phyloP scores from a whole-genome alignment of 2,113 vertebrate species.

The Atherinomorus stipes region DNA sequence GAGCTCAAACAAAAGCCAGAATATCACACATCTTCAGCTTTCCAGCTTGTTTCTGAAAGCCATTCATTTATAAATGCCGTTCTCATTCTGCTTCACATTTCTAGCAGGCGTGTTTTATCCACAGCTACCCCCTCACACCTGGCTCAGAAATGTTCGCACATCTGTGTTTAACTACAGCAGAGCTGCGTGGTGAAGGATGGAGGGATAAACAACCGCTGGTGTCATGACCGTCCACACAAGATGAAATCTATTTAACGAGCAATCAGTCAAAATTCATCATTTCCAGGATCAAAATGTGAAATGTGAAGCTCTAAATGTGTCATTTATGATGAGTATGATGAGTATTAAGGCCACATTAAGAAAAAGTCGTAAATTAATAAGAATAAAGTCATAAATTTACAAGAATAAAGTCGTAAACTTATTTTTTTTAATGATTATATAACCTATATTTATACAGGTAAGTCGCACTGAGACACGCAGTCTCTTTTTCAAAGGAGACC shows the following conservation, averaged over 20 bases:
- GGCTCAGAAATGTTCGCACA: slow-evolving; percentile 40
- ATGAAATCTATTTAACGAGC: slow-evolving; percentile 22
- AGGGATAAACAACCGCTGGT: slow-evolving; percentile 14
- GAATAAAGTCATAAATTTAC: too few relatives aligned
- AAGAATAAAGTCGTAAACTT: too few relatives aligned
- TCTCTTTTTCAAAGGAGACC: too few relatives aligned
- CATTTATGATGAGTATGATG: too few relatives aligned
- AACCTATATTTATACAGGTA: too few relatives aligned
- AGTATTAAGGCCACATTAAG: too few relatives aligned
- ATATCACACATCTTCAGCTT: background rate
- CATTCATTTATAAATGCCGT: background rate
- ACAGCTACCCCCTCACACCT: slow-evolving; percentile 38
- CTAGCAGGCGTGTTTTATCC: slow-evolving; percentile 26
- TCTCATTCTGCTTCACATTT: slow-evolving; percentile 9
- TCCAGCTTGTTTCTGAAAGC: background rate
- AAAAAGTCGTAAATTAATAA: too few relatives aligned
- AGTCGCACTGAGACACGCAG: too few relatives aligned
- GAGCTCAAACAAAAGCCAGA: slow-evolving; percentile 26
- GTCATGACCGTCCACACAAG: background rate
- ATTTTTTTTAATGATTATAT: too few relatives aligned
- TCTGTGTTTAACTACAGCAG: slow-evolving; percentile 42
- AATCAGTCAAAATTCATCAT: too few relatives aligned
- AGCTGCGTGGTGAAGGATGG: slow-evolving; percentile 2
- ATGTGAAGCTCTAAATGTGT: too few relatives aligned
- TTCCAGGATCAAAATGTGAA: too few relatives aligned